phyloP scores from a whole-genome alignment of 2,113 vertebrate species.

The Anhinga rufa region DNA sequence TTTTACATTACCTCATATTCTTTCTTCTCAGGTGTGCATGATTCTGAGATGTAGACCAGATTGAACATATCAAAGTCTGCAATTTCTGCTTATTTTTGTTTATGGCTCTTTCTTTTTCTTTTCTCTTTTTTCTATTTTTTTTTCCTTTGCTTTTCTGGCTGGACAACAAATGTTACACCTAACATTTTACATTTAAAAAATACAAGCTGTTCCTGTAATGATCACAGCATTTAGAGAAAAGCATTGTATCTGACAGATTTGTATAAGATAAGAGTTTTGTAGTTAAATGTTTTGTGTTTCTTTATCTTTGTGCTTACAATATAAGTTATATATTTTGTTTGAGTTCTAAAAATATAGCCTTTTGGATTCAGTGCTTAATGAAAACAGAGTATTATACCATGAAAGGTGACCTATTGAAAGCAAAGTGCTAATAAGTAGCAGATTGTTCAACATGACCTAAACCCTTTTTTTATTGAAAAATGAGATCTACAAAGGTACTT shows the following conservation, averaged over 20 bases:
- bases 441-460: constrained; percentile 52
- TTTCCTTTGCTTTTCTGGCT: neutral
- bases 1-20: neutral
- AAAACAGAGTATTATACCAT: constrained; percentile 20
- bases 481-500: constrained; percentile 61
- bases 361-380: constrained; percentile 12
- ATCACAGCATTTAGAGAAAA: neutral
- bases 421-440: constrained; percentile 56
- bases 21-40: neutral
- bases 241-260: neutral
- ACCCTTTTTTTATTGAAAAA: constrained; percentile 36
- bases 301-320: neutral
- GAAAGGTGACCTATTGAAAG: constrained; percentile 31
- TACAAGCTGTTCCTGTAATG: neutral
- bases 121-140: fast-evolving
- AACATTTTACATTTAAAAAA: neutral
- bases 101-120: neutral
- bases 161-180: neutral
- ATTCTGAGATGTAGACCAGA: neutral
- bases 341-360: neutral
- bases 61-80: neutral
- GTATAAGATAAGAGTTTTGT: neutral
- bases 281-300: constrained; percentile 1
- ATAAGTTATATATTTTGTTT: constrained; percentile 12
- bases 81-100: constrained; percentile 4